Base-by-base conservation (phyloP, 64 coral and sea anemone genomes). In the Hydrozoanthus tunicans region DNA sequence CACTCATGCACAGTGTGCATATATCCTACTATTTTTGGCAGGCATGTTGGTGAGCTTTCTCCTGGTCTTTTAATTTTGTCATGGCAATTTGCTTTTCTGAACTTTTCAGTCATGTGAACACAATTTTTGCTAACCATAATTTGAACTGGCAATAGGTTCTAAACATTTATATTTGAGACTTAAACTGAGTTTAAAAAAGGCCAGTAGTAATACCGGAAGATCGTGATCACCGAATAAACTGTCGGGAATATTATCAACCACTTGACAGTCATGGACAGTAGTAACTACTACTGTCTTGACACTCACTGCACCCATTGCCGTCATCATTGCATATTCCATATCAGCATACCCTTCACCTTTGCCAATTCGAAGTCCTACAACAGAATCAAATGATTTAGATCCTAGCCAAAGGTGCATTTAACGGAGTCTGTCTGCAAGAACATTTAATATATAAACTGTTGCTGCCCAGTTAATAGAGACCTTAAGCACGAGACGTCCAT, bases 261-360 rank as follows among this genome's bases (percentile, higher is more conserved):
- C 73, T 74, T 94, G 93, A 67, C 80, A 94, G 51, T 94, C 93
- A 85, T 94, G 93, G 12, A 94, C 93, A 53, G 93, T 94, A 12
- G 93, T 82, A 5, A 94, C 53, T 6, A 94, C 79, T 15, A 91
- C 62, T 59, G 93, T 94, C 70, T 84, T 24, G 27, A 79, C 79
- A 70, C 77, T 85, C 53, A 94, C 79, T 20, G 93, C 93, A 84
- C 80, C 93, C 93, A 94, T 94, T 74, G 88, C 78, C 64, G 78
- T 72, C 88, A 94, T 83, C 86, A 94, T 94, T 90, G 89, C 93
- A 91, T 94, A 94, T 82, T 94, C 93, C 88, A 94, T 94, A 82
- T 94, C 93, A 43, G 93, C 93, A 91, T 94, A 94, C 24, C 93
- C 93, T 81, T 94, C 93, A 68, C 93, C 93, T 53, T 94, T 94